Conservation (phyloP, 1,140 invertebrate genomes). For the Galendromus occidentalis region DNA sequence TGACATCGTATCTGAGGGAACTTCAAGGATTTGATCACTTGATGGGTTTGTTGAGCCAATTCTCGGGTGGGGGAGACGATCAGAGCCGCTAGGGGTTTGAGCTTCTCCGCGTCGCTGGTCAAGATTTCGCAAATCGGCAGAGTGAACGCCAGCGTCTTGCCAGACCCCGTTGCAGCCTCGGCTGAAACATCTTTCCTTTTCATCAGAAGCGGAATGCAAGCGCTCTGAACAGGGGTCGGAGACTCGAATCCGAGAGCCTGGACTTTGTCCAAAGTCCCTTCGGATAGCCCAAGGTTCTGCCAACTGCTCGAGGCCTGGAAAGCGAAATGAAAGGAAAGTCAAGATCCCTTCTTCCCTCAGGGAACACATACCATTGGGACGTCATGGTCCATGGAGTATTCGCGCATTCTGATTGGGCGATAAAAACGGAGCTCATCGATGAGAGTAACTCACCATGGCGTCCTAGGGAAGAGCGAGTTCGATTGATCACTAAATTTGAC, state of each 20-base stretch:
- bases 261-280: neutral
- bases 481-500: too few species aligned
- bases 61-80: constrained; percentile 85
- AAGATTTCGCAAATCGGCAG: constrained; percentile 73
- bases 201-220: constrained; percentile 71
- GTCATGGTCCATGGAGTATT: too few species aligned
- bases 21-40: constrained; percentile 34
- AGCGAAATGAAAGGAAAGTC: too few species aligned
- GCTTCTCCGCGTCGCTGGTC: constrained; percentile 32
- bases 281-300: neutral
- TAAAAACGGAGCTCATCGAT: too few species aligned
- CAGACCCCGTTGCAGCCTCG: constrained; percentile 88
- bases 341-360: too few species aligned
- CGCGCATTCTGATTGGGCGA: too few species aligned
- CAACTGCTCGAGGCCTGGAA: neutral
- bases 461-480: too few species aligned
- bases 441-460: too few species aligned
- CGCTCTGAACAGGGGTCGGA: constrained; percentile 49
- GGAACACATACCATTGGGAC: too few species aligned
- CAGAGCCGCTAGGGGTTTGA: constrained; percentile 39
- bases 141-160: constrained; percentile 85
- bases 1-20: constrained; percentile 26
- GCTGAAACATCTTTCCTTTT: constrained; percentile 82
- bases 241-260: neutral
- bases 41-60: constrained; percentile 64